Conservation (phyloP, 1,140 invertebrate species). For the Brachionus paranguensis region DNA sequence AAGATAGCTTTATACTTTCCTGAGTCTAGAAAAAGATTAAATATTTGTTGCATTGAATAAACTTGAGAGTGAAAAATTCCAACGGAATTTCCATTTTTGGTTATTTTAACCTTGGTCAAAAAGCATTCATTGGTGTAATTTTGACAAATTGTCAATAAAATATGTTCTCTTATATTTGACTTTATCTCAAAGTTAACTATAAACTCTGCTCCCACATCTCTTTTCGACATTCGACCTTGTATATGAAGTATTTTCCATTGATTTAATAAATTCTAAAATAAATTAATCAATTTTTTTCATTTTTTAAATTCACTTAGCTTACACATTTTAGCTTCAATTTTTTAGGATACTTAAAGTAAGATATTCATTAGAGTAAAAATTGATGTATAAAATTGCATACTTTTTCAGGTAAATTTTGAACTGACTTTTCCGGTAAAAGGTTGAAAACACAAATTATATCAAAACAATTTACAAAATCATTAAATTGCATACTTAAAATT, state of each 20-base stretch:
- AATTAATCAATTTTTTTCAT: not conserved
- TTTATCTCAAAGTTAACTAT: not conserved
- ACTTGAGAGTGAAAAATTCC: not conserved
- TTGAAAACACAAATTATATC: not conserved
- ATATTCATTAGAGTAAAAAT: not conserved
- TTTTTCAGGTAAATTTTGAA: not conserved
- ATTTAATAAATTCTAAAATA: not conserved
- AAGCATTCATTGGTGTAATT: not conserved
- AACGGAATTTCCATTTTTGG: not conserved
- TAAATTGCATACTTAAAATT: not conserved
- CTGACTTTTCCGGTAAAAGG: not conserved
- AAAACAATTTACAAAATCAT: constrained; percentile 7
- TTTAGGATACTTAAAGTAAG: not conserved
- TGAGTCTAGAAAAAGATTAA: not conserved
- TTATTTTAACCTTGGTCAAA: not conserved
- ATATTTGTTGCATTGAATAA: constrained; percentile 1
- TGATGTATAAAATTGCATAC: not conserved
- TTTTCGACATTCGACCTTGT: not conserved
- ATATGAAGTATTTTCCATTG: not conserved
- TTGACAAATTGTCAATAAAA: not conserved
- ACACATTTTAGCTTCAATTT: not conserved
- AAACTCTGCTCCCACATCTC: not conserved
- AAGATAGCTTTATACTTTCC: not conserved
- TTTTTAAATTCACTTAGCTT: not conserved
- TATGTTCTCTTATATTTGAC: not conserved